Percentiles rank a stretch among this genome's conserved stretches.
Evolutionary conservation across 2,113 vertebrate genomes (phyloP).

Genomic region (Ictidomys tridecemlineatus): DNA sequence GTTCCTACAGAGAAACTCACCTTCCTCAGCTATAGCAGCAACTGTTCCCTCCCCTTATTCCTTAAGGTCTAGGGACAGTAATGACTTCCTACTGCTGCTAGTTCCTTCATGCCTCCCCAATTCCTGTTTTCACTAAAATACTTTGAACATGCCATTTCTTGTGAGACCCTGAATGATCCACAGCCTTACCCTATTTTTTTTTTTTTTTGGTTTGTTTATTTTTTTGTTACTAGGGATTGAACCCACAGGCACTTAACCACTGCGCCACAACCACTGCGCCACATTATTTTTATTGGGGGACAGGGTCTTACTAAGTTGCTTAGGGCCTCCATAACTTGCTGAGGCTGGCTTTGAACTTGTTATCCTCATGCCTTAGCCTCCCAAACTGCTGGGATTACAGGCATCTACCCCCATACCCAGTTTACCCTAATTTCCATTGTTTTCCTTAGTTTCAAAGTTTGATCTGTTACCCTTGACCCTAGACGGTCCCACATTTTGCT

Average conservation of each 20-base stretch:
- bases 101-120: not conserved
- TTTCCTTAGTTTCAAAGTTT: conserved; percentile 49
- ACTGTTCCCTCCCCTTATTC: not conserved
- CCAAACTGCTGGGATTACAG: too few species aligned
- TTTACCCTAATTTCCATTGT: not conserved
- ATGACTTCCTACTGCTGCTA: not conserved
- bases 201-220: too few species aligned
- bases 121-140: not conserved
- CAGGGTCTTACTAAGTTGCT: too few species aligned
- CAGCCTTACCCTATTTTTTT: not conserved
- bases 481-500: not conserved
- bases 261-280: too few species aligned
- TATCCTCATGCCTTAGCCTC: too few species aligned
- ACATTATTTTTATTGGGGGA: too few species aligned
- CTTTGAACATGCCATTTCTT: not conserved
- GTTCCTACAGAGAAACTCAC: not conserved
- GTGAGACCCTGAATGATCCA: not conserved
- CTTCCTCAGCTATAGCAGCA: not conserved
- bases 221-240: too few species aligned
- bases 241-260: too few species aligned
- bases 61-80: not conserved
- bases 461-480: not conserved
- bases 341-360: too few species aligned
- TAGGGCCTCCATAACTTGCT: too few species aligned
- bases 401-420: too few species aligned